Evolutionary conservation across 2,888 invertebrate species (phyloP).

Genomic region (Anarsia innoxiella): DNA sequence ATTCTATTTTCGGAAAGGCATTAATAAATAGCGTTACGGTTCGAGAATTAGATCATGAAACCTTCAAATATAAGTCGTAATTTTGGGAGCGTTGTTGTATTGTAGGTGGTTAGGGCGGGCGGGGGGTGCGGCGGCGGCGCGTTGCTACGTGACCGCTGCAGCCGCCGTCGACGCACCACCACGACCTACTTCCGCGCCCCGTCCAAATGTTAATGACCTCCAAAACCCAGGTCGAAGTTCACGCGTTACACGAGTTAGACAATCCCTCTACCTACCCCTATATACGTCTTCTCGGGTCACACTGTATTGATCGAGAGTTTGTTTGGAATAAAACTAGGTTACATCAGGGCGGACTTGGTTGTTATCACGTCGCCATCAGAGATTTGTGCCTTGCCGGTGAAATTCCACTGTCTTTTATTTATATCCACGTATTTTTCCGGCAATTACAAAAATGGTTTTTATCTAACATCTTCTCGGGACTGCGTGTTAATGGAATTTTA

Average conservation of each 20-base stretch:
- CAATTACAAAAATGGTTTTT: too few relatives aligned
- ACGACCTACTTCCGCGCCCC: conserved; percentile 61
- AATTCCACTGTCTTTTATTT: conserved; percentile 11
- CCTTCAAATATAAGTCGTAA: neutral
- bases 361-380: conserved; percentile 23
- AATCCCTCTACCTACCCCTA: conserved; percentile 48
- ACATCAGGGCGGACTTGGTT: conserved; percentile 30
- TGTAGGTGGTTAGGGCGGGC: conserved; percentile 30
- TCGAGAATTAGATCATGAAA: neutral
- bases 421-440: too few relatives aligned
- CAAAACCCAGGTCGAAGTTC: conserved; percentile 75
- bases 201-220: conserved; percentile 75
- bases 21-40: too few relatives aligned
- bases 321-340: conserved; percentile 59
- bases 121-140: conserved; percentile 30
- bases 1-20: too few relatives aligned
- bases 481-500: too few relatives aligned
- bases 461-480: too few relatives aligned
- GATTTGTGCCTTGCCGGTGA: conserved; percentile 9
- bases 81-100: conserved; percentile 15
- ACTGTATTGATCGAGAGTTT: conserved; percentile 62
- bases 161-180: conserved; percentile 31
- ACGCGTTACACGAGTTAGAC: conserved; percentile 67
- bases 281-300: conserved; percentile 55
- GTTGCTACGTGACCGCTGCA: conserved; percentile 58